Base-by-base conservation (phyloP, 2,888 invertebrate species). In the Cosmia trapezina region DNA sequence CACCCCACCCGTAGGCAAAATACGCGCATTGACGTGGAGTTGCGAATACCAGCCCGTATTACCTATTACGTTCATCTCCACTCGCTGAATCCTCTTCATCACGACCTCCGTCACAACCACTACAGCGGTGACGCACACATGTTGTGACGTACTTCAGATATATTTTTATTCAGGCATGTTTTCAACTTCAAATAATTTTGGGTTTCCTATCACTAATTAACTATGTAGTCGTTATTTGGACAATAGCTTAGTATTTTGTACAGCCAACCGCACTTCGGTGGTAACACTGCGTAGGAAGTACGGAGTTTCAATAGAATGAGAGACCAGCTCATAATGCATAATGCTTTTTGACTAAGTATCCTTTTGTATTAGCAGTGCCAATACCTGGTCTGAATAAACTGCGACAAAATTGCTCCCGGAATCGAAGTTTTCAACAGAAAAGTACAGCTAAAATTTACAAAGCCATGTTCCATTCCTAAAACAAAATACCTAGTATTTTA, bases 401-500 rank as follows among this genome's bases (percentile, higher is more conserved):
- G 11, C 7, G 33, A 11, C 17, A 57, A 5, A 33, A 59, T 33
- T 56, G 8, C n/a, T 17, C 12, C 8, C 1, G 19, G 3, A 4
- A 28, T 12, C 19, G n/a, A 28, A 62, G 0, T 19, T 62, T 19
- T 63, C 5, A n/a, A 64, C 12, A 37, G 12, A 64, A 7, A 51
- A 51, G 14, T 22, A 28, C 22, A 28, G n/a, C n/a, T 43, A 2
- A n/a, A 53, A 43, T 43, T 43, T 70, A 53, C 12, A 54, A 33
- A 11, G 12, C 6, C 19, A 12, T 11, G 41, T 11, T 49, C 12
- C 12, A 22, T 12, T 43, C 28, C 14, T 47, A 71, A 60, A 75
- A 45, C 8, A 43, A 17, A 78, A 51, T 49, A 33, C 14, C 53
- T 72, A 53, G 28, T 49, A 43, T 49, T 49, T 43, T 73, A 73